Base-by-base conservation (phyloP, 2,888 invertebrate genomes). In the Flexamia atlantica region DNA sequence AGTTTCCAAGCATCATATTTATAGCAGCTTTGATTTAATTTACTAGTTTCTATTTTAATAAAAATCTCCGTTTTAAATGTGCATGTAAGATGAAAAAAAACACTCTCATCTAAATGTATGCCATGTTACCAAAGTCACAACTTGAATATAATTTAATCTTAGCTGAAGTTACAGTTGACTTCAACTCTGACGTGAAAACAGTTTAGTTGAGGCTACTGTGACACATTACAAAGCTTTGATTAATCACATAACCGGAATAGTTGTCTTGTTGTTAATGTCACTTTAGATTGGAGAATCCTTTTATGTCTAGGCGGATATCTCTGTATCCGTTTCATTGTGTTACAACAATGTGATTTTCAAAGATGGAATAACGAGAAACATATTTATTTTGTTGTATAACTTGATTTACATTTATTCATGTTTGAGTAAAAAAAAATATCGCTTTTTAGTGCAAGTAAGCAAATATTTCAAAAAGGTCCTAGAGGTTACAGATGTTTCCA, bases 201-300 rank as follows among this genome's bases (percentile, higher is more conserved):
- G 57, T 25, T 25, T 28, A 64, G 64, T 57, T 57, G 3, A 7
- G 23, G 57, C 12, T 46, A 46, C 53, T 23, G 53, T 46, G 53
- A 64, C 64, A 64, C 14, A 64, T 0, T 28, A 64, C 64, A 28
- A 28, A 30, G 64, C 10, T 28, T 64, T 64, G 64, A 64, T 64
- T 64, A 64, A 64, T 64, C 64, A 28, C 64, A 30, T 64, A 64
- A 30, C 64, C 30, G 64, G 30, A 14, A 28, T 64, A 20, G 64
- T 64, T 64, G 64, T 17, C 20, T 5, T 57, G 64, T 28, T 64
- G 64, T 64, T 64, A 12, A 64, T 64, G 30, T 28, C 64, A 64
- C 64, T 64, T 64, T 64, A 30, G 30, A 28, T 64, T 17, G 64
- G 30, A 28, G 64, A 64, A 64, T 64, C 64, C 28, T 64, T 17